Evolutionary conservation across 2,113 vertebrate species (phyloP), one percentile per base, ranked within the genome.

Genomic region (Acrocephalus kingi): DNA sequence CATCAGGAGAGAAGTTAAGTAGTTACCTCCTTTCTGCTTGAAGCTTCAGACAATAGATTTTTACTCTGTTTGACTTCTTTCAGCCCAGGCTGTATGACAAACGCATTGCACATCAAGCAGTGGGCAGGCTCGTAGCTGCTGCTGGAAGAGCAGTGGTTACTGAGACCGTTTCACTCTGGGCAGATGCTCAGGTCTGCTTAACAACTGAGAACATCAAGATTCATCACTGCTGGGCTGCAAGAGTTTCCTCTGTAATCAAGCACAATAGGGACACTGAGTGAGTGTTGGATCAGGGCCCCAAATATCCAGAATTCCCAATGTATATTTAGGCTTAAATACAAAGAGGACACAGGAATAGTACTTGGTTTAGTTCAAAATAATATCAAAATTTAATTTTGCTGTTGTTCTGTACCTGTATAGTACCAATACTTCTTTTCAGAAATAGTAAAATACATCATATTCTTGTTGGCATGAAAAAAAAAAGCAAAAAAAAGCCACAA

Each of bases 261-360:
- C 0, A 2, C 9, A 25, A 5, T 61, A 41, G 9, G 73, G 51
- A 66, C 15, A 52, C 15, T 0, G 1, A 49, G 13, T 1, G 3
- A 59, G 6, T 20, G 7, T 30, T 73, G 22, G 33, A 69, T 67
- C 9, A 48, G 10, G 5, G 8, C 22, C 15, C 13, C 25, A 67
- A 6, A 75, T 27, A 74, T 30, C 5, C 27, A 45, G 51, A 89
- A 43, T 28, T 66, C 25, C 21, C 17, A 45, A 17, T 13, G 4
- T 45, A 22, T 10, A 4, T 63, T 71, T 84, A 77, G 7, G 15
- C 20, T 92, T 71, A 87, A 93, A 63, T 30, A 59, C 9, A 67
- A 17, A 9, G 20, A 74, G 3, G 7, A 71, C 21, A 21, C 15
- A 87, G 30, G 52, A 66, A 61, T 45, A n/a, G 33, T 51, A 41